Base-by-base conservation (phyloP, 2,888 invertebrate genomes). In the Rhabditoides inermis region DNA sequence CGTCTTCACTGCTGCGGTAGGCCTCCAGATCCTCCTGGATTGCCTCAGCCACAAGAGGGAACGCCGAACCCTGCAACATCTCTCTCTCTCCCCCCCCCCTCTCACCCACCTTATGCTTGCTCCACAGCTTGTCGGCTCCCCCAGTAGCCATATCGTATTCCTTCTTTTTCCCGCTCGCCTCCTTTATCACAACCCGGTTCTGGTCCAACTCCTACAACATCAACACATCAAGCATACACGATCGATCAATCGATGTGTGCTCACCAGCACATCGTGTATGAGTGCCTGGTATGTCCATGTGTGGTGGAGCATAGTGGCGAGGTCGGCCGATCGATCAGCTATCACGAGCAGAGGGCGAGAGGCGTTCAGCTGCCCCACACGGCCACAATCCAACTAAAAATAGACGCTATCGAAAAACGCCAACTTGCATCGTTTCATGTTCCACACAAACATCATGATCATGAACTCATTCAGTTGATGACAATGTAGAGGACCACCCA, bases 241-340 rank as follows among this genome's bases (percentile, higher is more conserved):
- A 32, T 32, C 35, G n/a, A 32, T 12, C 10, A 32, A n/a, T 44
- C 1, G 7, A 12, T 30, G 25, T 7, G 18, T 4, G 53, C 69
- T 50, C 50, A 78, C 78, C 52, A 98, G 79, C 3, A 95, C 87
- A 82, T 99, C 98, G 78, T 98, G 95, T 25, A 90, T 86, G 50
- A 99, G 80, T 1, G 98, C 95, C 79, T 99, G 98, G 78, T 99
- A 99, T 0, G 95, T 98, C 98, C 98, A 99, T 0, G 98, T 94
- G 78, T 99, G 98, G 81, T 95, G 95, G 56, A 99, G 80, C 25
- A 92, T 92, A 39, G 95, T 98, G 1, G 94, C 92, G 84, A 99
- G 56, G 56, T 73, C 74, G 6, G 69, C 56, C 7, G 60, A 53
- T 1, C 63, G 41, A 45, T 65, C 63, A 22, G 60, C 62, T n/a